Evolutionary conservation across 2,888 invertebrate species (phyloP).

Genomic region (Spicauda simplicius): DNA sequence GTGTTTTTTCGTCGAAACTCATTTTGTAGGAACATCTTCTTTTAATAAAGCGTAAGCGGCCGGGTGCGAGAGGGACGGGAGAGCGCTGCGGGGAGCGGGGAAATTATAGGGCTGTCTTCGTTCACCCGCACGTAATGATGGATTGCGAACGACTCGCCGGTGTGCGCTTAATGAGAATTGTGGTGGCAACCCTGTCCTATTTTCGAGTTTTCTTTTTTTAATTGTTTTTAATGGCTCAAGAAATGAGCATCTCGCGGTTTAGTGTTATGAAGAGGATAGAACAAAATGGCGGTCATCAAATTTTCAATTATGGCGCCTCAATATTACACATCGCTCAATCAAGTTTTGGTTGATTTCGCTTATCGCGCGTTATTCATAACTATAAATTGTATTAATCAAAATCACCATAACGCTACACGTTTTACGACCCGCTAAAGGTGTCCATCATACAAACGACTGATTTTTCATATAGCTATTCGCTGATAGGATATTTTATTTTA

Average conservation of each 20-base stretch:
- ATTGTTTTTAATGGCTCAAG: constrained; percentile 26
- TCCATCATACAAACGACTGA: constrained; percentile 15
- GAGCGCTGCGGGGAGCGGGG: constrained; percentile 50
- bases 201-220: constrained; percentile 34
- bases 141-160: constrained; percentile 64
- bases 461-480: constrained; percentile 16
- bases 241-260: constrained; percentile 34
- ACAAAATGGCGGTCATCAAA: constrained; percentile 29
- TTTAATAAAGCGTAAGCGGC: constrained; percentile 58
- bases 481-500: constrained; percentile 16
- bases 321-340: constrained; percentile 21
- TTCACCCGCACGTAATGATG: constrained; percentile 72
- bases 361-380: constrained; percentile 25
- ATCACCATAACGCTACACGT: constrained; percentile 15
- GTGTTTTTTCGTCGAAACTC: constrained; percentile 66
- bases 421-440: constrained; percentile 33
- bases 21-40: constrained; percentile 69
- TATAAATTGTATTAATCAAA: constrained; percentile 29
- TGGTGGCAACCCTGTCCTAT: constrained; percentile 67
- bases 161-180: constrained; percentile 69
- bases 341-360: constrained; percentile 21
- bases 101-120: constrained; percentile 80
- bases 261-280: constrained; percentile 29
- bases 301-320: constrained; percentile 33
- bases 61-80: constrained; percentile 47